These are phyloP conservation scores for Rhynchonycteris naso DNA, from an alignment of 2,797 vertebrate genomes.

Conservation along the genomic window DNA sequence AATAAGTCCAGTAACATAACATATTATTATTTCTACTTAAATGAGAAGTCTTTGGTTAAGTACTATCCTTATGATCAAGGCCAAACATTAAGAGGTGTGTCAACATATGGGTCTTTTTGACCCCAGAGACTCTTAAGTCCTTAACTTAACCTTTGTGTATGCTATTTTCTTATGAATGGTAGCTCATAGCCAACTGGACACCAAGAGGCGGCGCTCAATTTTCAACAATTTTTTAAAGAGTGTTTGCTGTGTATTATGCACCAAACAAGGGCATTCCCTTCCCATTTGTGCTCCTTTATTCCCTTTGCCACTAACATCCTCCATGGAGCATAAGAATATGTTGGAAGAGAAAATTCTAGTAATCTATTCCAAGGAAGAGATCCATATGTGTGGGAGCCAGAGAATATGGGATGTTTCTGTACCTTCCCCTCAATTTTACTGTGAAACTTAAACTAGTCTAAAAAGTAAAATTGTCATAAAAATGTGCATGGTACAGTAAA, in stretches of 20 bases:
- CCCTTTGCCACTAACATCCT: neutral
- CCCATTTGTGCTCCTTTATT: neutral
- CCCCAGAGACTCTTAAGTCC: neutral
- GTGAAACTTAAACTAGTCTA: neutral
- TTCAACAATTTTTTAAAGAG: neutral
- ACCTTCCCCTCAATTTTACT: neutral
- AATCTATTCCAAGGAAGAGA: neutral
- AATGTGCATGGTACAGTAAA: neutral
- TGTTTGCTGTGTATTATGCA: neutral
- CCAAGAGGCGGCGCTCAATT: neutral
- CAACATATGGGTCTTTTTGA: neutral
- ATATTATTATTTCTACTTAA: neutral
- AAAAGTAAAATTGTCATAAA: neutral
- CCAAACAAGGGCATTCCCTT: neutral
- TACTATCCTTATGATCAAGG: neutral
- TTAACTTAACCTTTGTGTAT: neutral
- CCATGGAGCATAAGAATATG: neutral
- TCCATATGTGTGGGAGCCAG: neutral
- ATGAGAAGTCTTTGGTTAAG: neutral
- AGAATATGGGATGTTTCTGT: neutral
- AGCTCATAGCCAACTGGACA: neutral
- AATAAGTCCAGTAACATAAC: neutral
- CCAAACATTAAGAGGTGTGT: neutral
- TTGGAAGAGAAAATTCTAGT: neutral
- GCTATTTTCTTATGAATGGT: neutral